Conservation (phyloP, 2,888 invertebrate species). For the Sisyra terminalis region DNA sequence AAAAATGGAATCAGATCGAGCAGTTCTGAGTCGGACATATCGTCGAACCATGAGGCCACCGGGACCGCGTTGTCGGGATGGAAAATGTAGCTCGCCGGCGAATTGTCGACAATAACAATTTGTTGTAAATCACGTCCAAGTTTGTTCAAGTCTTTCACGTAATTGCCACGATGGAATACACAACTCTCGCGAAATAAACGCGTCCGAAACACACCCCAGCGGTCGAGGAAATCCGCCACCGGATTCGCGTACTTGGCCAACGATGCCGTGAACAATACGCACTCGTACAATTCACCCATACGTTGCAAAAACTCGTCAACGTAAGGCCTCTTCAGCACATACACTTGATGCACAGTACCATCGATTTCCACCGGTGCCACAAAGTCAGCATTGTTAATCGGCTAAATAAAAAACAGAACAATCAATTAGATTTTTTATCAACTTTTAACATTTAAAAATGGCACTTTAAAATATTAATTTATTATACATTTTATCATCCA, state of each 20-base stretch:
- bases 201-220: constrained; percentile 90
- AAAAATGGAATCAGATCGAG: constrained; percentile 95
- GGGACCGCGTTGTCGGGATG: constrained; percentile 99
- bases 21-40: constrained; percentile 92
- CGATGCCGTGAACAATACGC: constrained; percentile 97
- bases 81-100: constrained; percentile 99
- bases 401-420: constrained; percentile 41
- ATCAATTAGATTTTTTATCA: background rate
- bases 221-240: constrained; percentile 93
- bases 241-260: constrained; percentile 99
- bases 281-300: constrained; percentile 98
- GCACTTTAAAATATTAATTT: background rate
- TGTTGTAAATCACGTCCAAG: constrained; percentile 91
- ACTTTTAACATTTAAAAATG: background rate
- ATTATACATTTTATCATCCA: too few species aligned
- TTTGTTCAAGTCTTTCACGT: constrained; percentile 98
- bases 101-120: constrained; percentile 98
- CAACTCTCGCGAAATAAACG: constrained; percentile 98
- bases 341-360: constrained; percentile 95
- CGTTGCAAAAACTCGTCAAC: constrained; percentile 97
- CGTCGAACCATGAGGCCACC: constrained; percentile 99
- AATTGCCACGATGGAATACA: constrained; percentile 99
- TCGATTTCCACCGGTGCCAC: constrained; percentile 99
- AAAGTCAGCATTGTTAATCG: constrained; percentile 99
- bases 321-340: constrained; percentile 97